Evolutionary conservation across 2,888 invertebrate genomes (phyloP).

Genomic region (Campoplex nolae): DNA sequence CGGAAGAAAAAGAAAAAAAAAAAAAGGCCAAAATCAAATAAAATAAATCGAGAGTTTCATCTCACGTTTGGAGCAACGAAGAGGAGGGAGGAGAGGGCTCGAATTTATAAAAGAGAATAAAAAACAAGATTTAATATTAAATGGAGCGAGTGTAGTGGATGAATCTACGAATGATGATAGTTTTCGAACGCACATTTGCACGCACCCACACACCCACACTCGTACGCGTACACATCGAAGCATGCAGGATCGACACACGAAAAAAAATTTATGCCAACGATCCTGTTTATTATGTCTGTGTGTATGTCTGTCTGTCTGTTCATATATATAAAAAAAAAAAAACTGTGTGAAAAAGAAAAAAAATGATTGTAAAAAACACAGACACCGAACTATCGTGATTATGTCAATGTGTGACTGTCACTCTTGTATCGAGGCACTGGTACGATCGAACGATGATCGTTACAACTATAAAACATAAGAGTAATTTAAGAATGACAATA

Average conservation of each 20-base stretch:
- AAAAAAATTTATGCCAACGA: no score
- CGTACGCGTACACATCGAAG: background rate
- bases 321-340: background rate
- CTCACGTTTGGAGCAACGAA: background rate
- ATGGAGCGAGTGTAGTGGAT: constrained; percentile 1
- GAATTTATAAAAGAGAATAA: background rate
- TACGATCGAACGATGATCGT: background rate
- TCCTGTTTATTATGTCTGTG: background rate
- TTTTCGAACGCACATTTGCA: constrained; percentile 18
- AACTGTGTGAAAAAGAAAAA: background rate
- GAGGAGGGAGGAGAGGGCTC: background rate
- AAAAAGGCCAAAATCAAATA: no score
- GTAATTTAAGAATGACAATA: background rate
- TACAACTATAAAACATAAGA: background rate
- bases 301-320: background rate
- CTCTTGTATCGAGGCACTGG: constrained; percentile 20
- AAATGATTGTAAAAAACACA: background rate
- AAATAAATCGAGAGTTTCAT: background rate
- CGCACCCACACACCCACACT: constrained; percentile 23
- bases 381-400: constrained; percentile 19
- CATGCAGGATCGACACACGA: background rate
- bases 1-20: background rate
- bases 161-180: constrained; percentile 12
- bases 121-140: background rate
- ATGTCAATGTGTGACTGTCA: constrained; percentile 22